Evolutionary conservation across 2,113 vertebrate genomes (phyloP).

Genomic region (Atractosteus spatula): DNA sequence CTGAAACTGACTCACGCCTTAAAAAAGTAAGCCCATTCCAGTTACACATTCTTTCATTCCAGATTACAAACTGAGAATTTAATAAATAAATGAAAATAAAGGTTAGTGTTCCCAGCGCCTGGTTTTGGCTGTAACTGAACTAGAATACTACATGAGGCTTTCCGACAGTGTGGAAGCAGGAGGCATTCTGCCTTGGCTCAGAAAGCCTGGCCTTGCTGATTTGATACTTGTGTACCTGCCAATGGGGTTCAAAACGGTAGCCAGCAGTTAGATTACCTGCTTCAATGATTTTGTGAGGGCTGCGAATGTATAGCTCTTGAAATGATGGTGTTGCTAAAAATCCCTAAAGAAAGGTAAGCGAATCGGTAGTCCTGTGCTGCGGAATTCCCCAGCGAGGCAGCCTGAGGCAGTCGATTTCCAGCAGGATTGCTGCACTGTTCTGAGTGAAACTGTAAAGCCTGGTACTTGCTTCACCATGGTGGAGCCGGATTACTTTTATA

Average conservation of each 20-base stretch:
- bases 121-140: no score
- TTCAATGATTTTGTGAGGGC: background rate
- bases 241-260: background rate
- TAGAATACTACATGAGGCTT: no score
- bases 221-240: background rate
- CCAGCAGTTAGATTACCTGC: slow-evolving; percentile 2
- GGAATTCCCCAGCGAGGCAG: background rate
- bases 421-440: background rate
- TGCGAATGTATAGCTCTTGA: background rate
- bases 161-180: no score
- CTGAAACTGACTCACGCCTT: no score
- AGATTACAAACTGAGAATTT: no score
- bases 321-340: background rate
- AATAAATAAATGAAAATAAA: no score
- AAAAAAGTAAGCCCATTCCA: no score
- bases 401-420: background rate
- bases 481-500: slow-evolving; percentile 17
- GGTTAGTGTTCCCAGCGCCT: no score
- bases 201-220: no score
- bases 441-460: slow-evolving; percentile 12
- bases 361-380: background rate
- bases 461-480: slow-evolving; percentile 35
- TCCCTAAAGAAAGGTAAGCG: background rate
- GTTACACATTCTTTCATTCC: no score
- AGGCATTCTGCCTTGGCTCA: no score